Percentiles rank a stretch among this genome's conserved stretches.
These are phyloP conservation scores for Trinorchestia longiramus DNA, from an alignment of 1,140 invertebrate species.

Conservation along the genomic window DNA sequence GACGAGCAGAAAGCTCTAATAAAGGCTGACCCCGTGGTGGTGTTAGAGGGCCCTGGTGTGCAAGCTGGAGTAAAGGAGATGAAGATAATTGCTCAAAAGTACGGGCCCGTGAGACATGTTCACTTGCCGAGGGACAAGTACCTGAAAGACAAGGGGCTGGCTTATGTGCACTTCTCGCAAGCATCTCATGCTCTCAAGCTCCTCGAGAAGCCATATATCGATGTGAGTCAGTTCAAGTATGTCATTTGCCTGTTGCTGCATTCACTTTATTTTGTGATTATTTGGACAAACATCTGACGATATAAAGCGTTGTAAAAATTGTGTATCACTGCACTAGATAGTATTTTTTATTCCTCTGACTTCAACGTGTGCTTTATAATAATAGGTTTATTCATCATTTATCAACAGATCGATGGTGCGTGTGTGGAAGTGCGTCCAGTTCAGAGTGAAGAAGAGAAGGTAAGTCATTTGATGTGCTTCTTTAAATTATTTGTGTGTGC, in stretches of 20 bases:
- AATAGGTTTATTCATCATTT: not conserved
- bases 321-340: not conserved
- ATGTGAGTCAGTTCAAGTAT: not conserved
- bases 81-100: not conserved
- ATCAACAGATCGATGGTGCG: not conserved
- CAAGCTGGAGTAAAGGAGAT: not conserved
- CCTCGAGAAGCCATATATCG: not conserved
- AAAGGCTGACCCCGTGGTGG: not conserved
- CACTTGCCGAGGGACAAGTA: not conserved
- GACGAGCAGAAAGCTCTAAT: not conserved
- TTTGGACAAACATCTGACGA: not conserved
- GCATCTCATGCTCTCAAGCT: not conserved
- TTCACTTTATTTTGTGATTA: not conserved
- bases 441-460: not conserved
- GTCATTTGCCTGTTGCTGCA: not conserved
- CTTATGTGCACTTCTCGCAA: not conserved
- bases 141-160: not conserved
- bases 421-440: constrained; percentile 28
- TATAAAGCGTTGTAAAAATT: not conserved
- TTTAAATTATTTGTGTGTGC: not conserved
- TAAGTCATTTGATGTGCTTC: not conserved
- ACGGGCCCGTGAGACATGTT: not conserved
- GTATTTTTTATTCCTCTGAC: not conserved
- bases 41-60: not conserved
- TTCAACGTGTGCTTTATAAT: not conserved